These are phyloP conservation scores for Cryptophagus acutangulus DNA, from an alignment of 2,888 invertebrate species.

Conservation along the genomic window DNA sequence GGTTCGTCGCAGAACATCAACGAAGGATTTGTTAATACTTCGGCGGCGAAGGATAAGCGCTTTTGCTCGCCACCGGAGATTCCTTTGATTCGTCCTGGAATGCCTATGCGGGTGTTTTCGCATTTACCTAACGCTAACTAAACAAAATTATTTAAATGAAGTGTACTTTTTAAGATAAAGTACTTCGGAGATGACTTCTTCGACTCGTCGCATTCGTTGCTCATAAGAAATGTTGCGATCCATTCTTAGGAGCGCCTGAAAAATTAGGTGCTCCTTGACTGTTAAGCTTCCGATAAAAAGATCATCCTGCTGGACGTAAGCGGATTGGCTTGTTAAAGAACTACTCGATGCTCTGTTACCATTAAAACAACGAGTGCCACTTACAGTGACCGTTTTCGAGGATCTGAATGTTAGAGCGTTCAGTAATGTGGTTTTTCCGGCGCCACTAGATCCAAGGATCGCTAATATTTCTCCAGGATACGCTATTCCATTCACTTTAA, in stretches of 20 bases:
- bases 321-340: conserved; percentile 70
- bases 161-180: neutral
- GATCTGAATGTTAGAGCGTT: conserved; percentile 83
- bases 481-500: conserved; percentile 73
- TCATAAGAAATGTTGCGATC: conserved; percentile 68
- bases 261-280: conserved; percentile 82
- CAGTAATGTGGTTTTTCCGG: conserved; percentile 90
- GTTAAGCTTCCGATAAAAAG: conserved; percentile 87
- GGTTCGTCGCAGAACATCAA: conserved; percentile 97
- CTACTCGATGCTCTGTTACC: conserved; percentile 70
- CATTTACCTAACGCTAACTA: conserved; percentile 84
- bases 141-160: conserved; percentile 25
- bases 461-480: conserved; percentile 82
- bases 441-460: conserved; percentile 86
- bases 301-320: conserved; percentile 93
- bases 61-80: conserved; percentile 97
- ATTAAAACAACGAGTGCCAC: conserved; percentile 61
- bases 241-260: conserved; percentile 83
- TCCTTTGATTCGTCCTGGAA: conserved; percentile 81
- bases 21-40: conserved; percentile 91
- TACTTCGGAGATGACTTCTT: conserved; percentile 82
- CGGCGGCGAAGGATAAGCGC: conserved; percentile 92
- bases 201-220: conserved; percentile 72
- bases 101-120: conserved; percentile 84
- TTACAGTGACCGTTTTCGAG: conserved; percentile 62